Conservation (phyloP, 2,113 vertebrate genomes). For the Gobio gobio region DNA sequence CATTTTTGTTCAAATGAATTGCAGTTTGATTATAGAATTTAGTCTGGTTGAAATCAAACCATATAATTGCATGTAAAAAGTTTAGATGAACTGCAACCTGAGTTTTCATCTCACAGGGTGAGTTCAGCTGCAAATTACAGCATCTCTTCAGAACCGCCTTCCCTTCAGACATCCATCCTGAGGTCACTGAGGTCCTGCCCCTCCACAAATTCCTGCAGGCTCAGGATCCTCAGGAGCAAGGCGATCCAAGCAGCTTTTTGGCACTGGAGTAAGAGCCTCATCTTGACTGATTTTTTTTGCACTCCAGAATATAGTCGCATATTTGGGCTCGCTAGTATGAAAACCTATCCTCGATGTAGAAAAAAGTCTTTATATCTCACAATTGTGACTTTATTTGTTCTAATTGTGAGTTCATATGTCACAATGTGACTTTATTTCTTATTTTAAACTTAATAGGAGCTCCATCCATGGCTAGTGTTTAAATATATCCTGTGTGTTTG, state of each 20-base stretch:
- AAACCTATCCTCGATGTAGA: background rate
- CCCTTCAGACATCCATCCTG: slow-evolving; percentile 73
- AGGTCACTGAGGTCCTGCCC: slow-evolving; percentile 68
- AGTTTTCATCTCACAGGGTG: slow-evolving; percentile 68
- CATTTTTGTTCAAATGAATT: background rate
- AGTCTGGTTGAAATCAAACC: background rate
- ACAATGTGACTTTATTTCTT: background rate
- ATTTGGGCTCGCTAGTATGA: background rate
- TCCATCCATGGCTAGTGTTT: background rate
- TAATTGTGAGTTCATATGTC: background rate
- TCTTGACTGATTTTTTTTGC: background rate
- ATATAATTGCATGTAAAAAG: background rate
- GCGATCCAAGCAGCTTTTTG: slow-evolving; percentile 61
- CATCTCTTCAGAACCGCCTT: slow-evolving; percentile 87
- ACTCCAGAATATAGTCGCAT: background rate
- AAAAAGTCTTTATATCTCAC: background rate
- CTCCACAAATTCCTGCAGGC: slow-evolving; percentile 77
- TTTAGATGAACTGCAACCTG: background rate
- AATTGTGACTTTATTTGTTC: background rate
- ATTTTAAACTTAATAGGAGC: background rate
- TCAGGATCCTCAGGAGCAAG: slow-evolving; percentile 59
- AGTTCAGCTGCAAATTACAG: slow-evolving; percentile 81
- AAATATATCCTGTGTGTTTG: background rate
- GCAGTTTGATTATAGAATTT: background rate
- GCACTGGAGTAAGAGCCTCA: slow-evolving; percentile 76